Percentiles rank a stretch among this genome's conserved stretches.
phyloP scores from a whole-genome alignment of 2,113 vertebrate species.

The Dipodomys stephensi region DNA sequence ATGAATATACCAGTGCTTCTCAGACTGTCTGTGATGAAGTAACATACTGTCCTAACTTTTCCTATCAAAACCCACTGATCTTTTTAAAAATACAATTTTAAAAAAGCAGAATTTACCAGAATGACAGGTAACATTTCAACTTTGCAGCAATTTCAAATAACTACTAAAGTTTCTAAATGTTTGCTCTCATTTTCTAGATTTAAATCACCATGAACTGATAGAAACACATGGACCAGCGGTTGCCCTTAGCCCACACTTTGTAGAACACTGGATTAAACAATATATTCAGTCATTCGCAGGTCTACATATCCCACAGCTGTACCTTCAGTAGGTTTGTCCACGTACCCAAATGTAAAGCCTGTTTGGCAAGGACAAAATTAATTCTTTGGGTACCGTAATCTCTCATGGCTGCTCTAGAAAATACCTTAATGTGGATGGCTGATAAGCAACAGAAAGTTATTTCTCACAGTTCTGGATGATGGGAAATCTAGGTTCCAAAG shows the following conservation, averaged over 20 bases:
- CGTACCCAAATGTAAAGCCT: not conserved
- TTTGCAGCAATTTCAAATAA: not conserved
- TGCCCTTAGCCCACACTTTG: fast-evolving
- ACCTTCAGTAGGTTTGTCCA: not conserved
- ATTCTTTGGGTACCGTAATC: not conserved
- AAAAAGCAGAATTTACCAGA: not conserved
- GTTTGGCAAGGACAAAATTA: not conserved
- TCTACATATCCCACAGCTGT: not conserved
- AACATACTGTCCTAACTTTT: not conserved
- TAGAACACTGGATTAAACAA: fast-evolving
- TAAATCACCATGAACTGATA: not conserved
- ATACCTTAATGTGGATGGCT: not conserved
- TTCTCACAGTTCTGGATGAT: not conserved
- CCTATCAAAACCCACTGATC: too few relatives aligned
- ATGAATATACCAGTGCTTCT: not conserved
- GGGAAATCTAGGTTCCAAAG: not conserved
- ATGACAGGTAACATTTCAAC: not conserved
- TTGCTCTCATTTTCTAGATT: not conserved
- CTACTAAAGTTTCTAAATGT: not conserved
- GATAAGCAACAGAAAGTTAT: not conserved
- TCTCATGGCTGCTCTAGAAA: not conserved
- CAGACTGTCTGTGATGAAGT: not conserved
- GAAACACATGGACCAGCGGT: fast-evolving
- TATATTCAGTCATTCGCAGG: not conserved
- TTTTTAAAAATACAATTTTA: too few relatives aligned